Evolutionary conservation across 2,797 vertebrate genomes (phyloP), one percentile per base, ranked within the genome.

Genomic region (Diplodus sargus): DNA sequence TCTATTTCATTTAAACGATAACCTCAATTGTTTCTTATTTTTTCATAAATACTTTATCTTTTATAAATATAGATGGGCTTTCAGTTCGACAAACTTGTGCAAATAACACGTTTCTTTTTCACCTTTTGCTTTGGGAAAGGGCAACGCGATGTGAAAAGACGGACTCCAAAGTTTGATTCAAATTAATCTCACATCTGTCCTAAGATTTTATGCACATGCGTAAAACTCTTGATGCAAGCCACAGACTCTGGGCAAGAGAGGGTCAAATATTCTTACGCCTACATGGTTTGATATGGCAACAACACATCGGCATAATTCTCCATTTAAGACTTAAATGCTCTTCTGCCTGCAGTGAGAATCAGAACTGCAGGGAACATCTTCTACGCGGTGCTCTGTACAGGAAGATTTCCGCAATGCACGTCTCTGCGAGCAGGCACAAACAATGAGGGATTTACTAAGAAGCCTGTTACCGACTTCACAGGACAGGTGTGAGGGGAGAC

Each of bases 231-330:
- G 28, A 63, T 70, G 52, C 18, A 53, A 63, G 71, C 65, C 57
- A 64, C 54, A 56, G 78, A 73, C 79, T 59, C 43, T 10, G 62
- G 58, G 77, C 62, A 79, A 80, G 71, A 83, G 51, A 68, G 69
- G 87, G 70, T 89, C 59, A 82, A 57, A 83, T 61, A 61, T 69
- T 63, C 52, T 57, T 18, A 57, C 57, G 8, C 59, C 68, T 70
- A 76, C 71, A n/a, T 53, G 59, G 13, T 84, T 82, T 76, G 18
- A 81, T 62, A 73, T 57, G 56, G 71, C 57, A 74, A 79, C 76
- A 74, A 51, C 63, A 43, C 68, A 76, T 48, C 61, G 71, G 65
- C 42, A 59, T 81, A 9, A 54, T 59, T 59, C 74, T 76, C 20
- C 64, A 57, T 66, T 64, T 23, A 45, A 51, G 74, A 71, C 23